Base-by-base conservation (phyloP, 2,888 invertebrate genomes). In the Archaeoteleia sp. region DNA sequence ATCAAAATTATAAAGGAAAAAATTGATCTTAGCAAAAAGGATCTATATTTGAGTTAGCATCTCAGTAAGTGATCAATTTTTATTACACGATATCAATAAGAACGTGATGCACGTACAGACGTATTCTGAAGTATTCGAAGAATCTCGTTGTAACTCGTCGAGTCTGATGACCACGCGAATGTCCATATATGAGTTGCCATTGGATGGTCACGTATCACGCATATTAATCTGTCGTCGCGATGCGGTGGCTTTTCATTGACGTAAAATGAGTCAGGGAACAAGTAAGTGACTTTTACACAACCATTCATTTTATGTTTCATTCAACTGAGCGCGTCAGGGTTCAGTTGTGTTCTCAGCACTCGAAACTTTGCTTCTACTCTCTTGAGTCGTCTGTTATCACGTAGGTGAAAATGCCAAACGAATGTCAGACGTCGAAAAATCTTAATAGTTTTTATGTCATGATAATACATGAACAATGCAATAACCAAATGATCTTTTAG, bases 281-380 rank as follows among this genome's bases (percentile, higher is more conserved):
- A 70, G 58, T 48, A 65, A 62, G 48, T 67, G 69, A 75, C 71
- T 72, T 55, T 70, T 51, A 60, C 57, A 57, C 66, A 68, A 67
- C 70, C 76, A 73, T 78, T 80, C 78, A 73, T 74, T 68, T 75
- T 66, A 63, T 72, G 76, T 78, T 79, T 77, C 77, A 79, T 76
- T 81, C 77, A 71, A 69, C 53, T 54, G 65, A 70, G 54, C 74
- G 72, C 74, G 75, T 75, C 73, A 68, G 51, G 51, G 62, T 7
- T 61, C 70, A 58, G 71, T 70, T 76, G 67, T 70, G 42, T 53
- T 40, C 61, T 39, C 20, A 32, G 23, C 9, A 46, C 48, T 67
- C 39, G 67, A 73, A 73, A 74, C 51, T 40, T 37, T 32, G 15
- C 49, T 27, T 10, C 8, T 29, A 29, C 7, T 29, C 29, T 9